Evolutionary conservation across 2,113 vertebrate species (phyloP), one percentile per base, ranked within the genome.

Genomic region (Boulengeromyrus knoepffleri): DNA sequence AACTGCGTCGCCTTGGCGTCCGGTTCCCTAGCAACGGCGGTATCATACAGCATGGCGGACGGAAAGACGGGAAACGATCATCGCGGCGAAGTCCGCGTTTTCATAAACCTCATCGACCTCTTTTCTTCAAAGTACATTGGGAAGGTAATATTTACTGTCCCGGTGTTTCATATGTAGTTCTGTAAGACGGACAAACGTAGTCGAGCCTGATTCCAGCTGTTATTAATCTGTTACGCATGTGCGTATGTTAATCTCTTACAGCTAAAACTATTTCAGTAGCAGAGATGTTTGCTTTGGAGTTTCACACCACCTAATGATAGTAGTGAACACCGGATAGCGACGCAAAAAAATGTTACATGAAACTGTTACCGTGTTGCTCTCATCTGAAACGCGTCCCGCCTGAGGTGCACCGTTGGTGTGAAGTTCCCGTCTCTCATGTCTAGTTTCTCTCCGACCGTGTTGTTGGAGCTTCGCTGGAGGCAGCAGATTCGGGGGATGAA

Each of bases 391-490:
- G 1, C 13, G 52, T 19, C 12, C n/a, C 9, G 7, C 87, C 52
- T 17, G 74, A 36, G 4, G 12, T 39, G 12, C 70, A 1, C 15
- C 31, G 5, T 7, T 77, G 36, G 6, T 39, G 70, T 77, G 13
- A 77, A 77, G 15, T 42, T 80, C 17, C 31, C 5, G 46, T 87
- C n/a, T 42, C 84, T 36, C 5, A 70, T 77, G 5, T 12, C n/a
- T 88, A 99, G 98, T 96, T 96, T 92, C 94, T 99, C n/a, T 94
- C 95, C 0, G 93, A 89, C 1, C 94, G 95, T 89, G 89, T 93
- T 2, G 92, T 93, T 2, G 96, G 96, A 89, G 94, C 95, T 0
- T 92, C 96, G 0, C 93, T 96, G 47, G 95, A 91, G 89, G 94
- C 93, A 27, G 21, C 89, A 0, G 94, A 89, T 0, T 95, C 94